phyloP scores from a whole-genome alignment of 2,888 invertebrate genomes.

The Drosophila falleni region DNA sequence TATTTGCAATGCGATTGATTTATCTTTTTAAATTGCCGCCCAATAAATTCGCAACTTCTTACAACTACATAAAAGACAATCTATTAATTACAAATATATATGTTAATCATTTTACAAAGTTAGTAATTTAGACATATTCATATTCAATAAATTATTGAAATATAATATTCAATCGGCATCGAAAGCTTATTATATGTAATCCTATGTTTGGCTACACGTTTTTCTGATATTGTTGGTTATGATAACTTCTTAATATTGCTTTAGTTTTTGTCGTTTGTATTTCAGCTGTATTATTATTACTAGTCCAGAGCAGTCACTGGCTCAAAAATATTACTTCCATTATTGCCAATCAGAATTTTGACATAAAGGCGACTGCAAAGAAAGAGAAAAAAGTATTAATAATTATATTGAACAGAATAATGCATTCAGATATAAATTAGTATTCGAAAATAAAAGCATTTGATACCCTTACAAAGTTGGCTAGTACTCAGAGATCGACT shows the following conservation, averaged over 20 bases:
- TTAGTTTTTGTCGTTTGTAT: neutral
- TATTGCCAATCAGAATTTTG: constrained; percentile 46
- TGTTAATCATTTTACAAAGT: constrained; percentile 12
- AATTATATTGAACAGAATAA: neutral
- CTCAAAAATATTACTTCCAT: constrained; percentile 53
- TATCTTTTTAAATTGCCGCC: constrained; percentile 32
- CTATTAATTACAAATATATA: constrained; percentile 4
- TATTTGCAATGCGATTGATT: constrained; percentile 24
- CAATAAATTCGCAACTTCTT: constrained; percentile 13
- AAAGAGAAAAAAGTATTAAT: neutral
- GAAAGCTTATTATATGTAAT: neutral
- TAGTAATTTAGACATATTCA: constrained; percentile 24
- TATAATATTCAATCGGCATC: neutral
- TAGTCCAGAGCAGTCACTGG: constrained; percentile 43
- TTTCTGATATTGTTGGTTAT: neutral
- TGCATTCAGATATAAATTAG: neutral
- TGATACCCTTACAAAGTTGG: neutral
- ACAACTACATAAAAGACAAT: neutral
- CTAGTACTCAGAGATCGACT: too few relatives aligned
- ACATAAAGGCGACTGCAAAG: constrained; percentile 40
- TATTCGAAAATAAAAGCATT: neutral
- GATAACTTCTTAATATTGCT: neutral
- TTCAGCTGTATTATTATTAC: neutral
- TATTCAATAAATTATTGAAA: too few relatives aligned
- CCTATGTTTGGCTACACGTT: neutral